Percentiles rank a stretch among this genome's conserved stretches.
These are phyloP conservation scores for Ditylenchus weischeri DNA, from an alignment of 2,888 invertebrate species.

Conservation along the genomic window DNA sequence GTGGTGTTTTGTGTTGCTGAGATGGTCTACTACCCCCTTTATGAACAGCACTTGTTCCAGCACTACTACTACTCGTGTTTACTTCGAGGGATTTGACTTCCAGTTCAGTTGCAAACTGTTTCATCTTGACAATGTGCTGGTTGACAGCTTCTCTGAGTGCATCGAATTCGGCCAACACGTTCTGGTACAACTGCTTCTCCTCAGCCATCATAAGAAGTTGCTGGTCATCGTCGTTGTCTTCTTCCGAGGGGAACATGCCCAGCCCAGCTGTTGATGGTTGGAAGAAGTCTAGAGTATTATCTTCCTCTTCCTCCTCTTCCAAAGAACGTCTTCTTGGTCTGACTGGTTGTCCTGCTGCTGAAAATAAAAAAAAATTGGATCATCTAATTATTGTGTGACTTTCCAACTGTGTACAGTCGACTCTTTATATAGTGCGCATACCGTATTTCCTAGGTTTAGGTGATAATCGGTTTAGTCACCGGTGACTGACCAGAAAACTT, in stretches of 20 bases:
- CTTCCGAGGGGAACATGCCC: too few relatives aligned
- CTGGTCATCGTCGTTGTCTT: slow-evolving; percentile 6
- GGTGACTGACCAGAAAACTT: too few relatives aligned
- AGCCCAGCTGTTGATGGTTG: neutral
- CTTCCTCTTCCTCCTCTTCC: neutral
- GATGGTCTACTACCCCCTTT: neutral
- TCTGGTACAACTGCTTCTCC: slow-evolving; percentile 47
- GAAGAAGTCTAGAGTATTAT: neutral
- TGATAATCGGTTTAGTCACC: too few relatives aligned
- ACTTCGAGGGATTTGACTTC: slow-evolving; percentile 8
- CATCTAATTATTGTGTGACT: too few relatives aligned
- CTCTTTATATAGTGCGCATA: too few relatives aligned
- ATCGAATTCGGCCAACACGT: slow-evolving; percentile 41
- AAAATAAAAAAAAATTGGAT: neutral
- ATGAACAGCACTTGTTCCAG: neutral
- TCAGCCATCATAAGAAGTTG: slow-evolving; percentile 30
- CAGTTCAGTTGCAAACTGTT: slow-evolving; percentile 40
- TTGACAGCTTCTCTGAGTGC: slow-evolving; percentile 39
- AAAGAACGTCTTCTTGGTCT: neutral
- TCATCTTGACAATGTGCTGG: slow-evolving; percentile 42
- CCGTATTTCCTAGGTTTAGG: too few relatives aligned
- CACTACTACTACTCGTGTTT: neutral
- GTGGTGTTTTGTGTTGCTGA: slow-evolving; percentile 1
- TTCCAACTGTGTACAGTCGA: too few relatives aligned
- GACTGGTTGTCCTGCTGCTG: neutral